Conservation (phyloP, 2,888 invertebrate genomes). For the Eremobia ochroleuca region DNA sequence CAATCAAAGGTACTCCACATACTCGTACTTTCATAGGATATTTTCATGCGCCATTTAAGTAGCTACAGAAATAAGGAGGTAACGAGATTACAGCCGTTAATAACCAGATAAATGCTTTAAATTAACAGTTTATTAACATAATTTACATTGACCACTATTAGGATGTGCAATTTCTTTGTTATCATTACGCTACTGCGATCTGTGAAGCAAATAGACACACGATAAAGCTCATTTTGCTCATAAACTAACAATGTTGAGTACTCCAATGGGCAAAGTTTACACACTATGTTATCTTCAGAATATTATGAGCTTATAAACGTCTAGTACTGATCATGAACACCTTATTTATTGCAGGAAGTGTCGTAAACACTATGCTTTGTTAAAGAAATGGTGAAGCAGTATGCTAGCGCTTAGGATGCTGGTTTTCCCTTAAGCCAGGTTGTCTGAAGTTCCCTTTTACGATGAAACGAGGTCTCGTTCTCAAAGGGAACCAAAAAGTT, state of each 20-base stretch:
- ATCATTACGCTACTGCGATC: not conserved
- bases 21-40: not conserved
- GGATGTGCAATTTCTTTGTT: slow-evolving; percentile 32
- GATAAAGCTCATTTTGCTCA: slow-evolving; percentile 1
- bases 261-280: slow-evolving; percentile 1
- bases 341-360: not conserved
- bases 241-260: not conserved
- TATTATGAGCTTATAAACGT: slow-evolving; percentile 30
- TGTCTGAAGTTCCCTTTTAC: not conserved
- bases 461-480: not conserved
- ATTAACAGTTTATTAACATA: slow-evolving; percentile 38
- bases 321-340: not conserved
- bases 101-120: slow-evolving; percentile 13
- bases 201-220: slow-evolving; percentile 2
- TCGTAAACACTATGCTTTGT: slow-evolving; percentile 1
- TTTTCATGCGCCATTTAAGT: not conserved
- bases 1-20: not conserved
- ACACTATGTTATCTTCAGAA: slow-evolving; percentile 13
- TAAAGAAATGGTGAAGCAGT: not conserved
- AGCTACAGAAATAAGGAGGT: not conserved
- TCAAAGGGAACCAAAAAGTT: not conserved
- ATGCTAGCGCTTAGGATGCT: not conserved
- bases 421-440: not conserved
- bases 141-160: slow-evolving; percentile 9
- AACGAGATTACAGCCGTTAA: slow-evolving; percentile 31